These are phyloP conservation scores for Syngnathus floridae DNA, from an alignment of 2,113 vertebrate species.

Conservation along the genomic window DNA sequence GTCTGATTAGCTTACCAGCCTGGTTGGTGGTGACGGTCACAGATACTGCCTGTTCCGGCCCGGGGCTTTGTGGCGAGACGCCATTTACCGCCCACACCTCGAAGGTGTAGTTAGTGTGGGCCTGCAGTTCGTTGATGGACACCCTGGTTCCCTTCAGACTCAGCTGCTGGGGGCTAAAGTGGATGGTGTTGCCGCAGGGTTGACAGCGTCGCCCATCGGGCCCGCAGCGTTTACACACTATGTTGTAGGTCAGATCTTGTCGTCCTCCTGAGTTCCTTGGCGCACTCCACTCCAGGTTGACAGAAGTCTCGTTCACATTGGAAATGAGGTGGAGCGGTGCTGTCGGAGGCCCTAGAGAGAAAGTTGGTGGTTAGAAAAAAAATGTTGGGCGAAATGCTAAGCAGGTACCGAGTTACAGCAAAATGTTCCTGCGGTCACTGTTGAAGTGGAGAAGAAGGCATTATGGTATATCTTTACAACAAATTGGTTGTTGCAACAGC, in stretches of 20 bases:
- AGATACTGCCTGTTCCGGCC: slow-evolving; percentile 85
- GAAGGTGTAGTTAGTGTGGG: slow-evolving; percentile 98
- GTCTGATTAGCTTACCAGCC: slow-evolving; percentile 77
- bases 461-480: background rate
- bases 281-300: slow-evolving; percentile 92
- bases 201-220: slow-evolving; percentile 78
- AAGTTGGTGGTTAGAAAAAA: background rate
- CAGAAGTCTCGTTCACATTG: slow-evolving; percentile 95
- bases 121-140: slow-evolving; percentile 92
- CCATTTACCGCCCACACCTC: slow-evolving; percentile 96
- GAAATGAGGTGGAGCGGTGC: slow-evolving; percentile 93
- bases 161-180: slow-evolving; percentile 90
- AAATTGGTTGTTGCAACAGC: background rate
- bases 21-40: slow-evolving; percentile 98
- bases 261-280: slow-evolving; percentile 87
- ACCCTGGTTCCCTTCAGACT: slow-evolving; percentile 83
- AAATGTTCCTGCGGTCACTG: slow-evolving; percentile 1
- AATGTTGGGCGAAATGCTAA: background rate
- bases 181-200: slow-evolving; percentile 85
- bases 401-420: background rate
- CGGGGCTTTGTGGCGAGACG: slow-evolving; percentile 87
- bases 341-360: slow-evolving; percentile 80
- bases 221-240: slow-evolving; percentile 89
- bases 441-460: background rate
- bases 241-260: slow-evolving; percentile 87